Base-by-base conservation (phyloP, 2,797 vertebrate genomes). In the Varecia variegata region DNA sequence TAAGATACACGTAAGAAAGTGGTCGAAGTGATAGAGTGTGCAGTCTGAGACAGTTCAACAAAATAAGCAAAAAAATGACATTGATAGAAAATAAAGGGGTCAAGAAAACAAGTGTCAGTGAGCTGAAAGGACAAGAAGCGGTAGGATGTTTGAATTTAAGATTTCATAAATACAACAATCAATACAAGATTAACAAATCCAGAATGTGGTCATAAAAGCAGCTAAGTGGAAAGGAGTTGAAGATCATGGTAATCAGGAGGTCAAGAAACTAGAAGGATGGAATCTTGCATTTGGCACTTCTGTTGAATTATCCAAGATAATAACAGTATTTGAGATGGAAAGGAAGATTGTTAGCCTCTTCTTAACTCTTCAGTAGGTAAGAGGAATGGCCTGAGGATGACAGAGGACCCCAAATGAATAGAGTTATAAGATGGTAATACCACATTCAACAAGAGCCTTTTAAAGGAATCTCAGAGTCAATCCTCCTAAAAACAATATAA, bases 31-130 rank as follows among this genome's bases (percentile, higher is more conserved):
- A 60, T 62, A 45, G 54, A 71, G 11, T 79, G 21, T 73, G 7
- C 70, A 54, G 25, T 67, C 10, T 82, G 10, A 62, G 25, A 32
- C 30, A 60, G 27, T n/a, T 58, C 77, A 92, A 15, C 50, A 27
- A 1, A 86, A 40, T 77, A 96, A 94, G 7, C 3, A 91, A 95
- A 86, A 8, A 70, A 88, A 40, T 77, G 56, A 0, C 0, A 81
- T 40, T 1, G 40, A 77, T 84, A 70, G 32, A 60, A 83, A 71
- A 15, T 32, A 76, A 25, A 96, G 40, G 7, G 80, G 80, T 88
- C 14, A 93, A 35, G 43, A 68, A 84, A 90, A 87, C 2, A 88
- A 88, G 40, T 11, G 23, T 74, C 8, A 21, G n/a, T 92, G 13
- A 74, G 8, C 5, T 87, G 67, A 38, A 70, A 65, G 35, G 23